Evolutionary conservation across 2,113 vertebrate genomes (phyloP).

Genomic region (Bubo scandiacus): DNA sequence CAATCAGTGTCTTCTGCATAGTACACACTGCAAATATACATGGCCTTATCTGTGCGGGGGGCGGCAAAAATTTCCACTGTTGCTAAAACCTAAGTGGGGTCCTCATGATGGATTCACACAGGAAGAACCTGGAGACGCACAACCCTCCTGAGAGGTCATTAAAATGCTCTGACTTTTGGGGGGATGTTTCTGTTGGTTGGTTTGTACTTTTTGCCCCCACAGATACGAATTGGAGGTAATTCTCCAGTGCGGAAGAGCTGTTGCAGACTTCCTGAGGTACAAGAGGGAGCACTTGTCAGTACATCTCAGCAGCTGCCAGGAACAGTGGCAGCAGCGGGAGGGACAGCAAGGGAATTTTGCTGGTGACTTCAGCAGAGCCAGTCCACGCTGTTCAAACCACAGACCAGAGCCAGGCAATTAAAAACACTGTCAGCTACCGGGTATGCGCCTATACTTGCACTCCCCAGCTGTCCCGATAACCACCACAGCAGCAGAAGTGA

Average conservation of each 20-base stretch:
- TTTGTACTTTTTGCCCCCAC: background rate
- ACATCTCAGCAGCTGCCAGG: background rate
- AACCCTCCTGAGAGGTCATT: background rate
- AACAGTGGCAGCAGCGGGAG: background rate
- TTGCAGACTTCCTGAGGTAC: background rate
- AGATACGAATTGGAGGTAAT: background rate
- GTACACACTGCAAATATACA: constrained; percentile 28
- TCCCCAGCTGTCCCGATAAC: background rate
- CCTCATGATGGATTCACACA: background rate
- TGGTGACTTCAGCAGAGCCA: background rate
- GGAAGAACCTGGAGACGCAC: background rate
- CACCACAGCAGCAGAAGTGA: background rate
- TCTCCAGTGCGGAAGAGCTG: background rate
- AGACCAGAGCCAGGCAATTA: background rate
- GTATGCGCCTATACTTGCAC: background rate
- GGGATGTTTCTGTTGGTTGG: background rate
- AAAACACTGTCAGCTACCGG: background rate
- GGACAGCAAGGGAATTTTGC: background rate
- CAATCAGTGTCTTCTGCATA: constrained; percentile 54
- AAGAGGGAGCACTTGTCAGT: background rate
- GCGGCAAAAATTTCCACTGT: constrained; percentile 33
- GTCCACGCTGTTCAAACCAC: background rate
- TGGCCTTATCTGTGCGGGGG: background rate
- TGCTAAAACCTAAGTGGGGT: background rate
- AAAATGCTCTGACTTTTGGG: background rate